phyloP scores from a whole-genome alignment of 2,888 invertebrate genomes.

The Coenonympha glycerion region DNA sequence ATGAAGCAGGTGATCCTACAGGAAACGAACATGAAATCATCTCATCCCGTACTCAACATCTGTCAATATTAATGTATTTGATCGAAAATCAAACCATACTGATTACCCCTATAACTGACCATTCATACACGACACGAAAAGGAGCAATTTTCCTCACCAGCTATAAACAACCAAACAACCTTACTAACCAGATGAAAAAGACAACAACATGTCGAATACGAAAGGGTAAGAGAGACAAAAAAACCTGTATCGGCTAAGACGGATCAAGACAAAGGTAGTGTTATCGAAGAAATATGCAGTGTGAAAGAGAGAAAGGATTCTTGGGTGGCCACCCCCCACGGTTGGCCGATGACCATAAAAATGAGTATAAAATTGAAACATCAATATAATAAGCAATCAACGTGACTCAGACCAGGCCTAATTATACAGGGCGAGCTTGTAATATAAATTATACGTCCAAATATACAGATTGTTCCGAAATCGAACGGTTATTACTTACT shows the following conservation, averaged over 20 bases:
- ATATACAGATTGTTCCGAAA: conserved; percentile 62
- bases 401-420: conserved; percentile 57
- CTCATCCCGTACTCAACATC: conserved; percentile 35
- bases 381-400: conserved; percentile 77
- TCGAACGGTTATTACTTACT: conserved; percentile 27
- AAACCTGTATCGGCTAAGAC: conserved; percentile 44
- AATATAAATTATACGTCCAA: conserved; percentile 66
- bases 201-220: conserved; percentile 25
- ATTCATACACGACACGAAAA: conserved; percentile 31
- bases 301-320: conserved; percentile 45
- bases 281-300: conserved; percentile 35
- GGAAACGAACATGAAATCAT: conserved; percentile 30
- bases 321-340: conserved; percentile 77
- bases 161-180: conserved; percentile 51
- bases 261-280: conserved; percentile 51
- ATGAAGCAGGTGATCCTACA: conserved; percentile 30
- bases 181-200: conserved; percentile 38
- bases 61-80: conserved; percentile 37
- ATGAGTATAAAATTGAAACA: conserved; percentile 77
- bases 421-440: conserved; percentile 67
- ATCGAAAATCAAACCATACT: conserved; percentile 29
- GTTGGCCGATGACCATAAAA: conserved; percentile 77
- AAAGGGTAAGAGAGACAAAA: conserved; percentile 44
- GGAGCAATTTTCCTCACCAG: conserved; percentile 62
- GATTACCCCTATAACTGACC: conserved; percentile 15